Conservation (phyloP, 1,140 invertebrate species). For the Leptestheria dahalacensis region DNA sequence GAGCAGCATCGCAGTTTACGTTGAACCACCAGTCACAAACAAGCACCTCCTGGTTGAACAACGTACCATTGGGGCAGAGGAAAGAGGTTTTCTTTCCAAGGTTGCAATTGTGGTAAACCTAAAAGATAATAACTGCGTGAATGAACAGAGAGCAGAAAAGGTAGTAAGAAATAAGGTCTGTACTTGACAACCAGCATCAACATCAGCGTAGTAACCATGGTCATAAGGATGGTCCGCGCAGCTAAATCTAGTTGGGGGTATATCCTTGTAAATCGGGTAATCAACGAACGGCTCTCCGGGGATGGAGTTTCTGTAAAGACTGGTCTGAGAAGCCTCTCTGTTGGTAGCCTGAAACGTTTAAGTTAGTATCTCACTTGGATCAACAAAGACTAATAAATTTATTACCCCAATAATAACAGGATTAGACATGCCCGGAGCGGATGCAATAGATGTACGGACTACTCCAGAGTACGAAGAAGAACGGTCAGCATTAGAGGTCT, state of each 20-base stretch:
- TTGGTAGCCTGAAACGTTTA: no score
- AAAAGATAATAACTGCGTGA: background rate
- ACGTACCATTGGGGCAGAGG: constrained; percentile 72
- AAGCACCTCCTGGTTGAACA: constrained; percentile 74
- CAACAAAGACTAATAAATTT: no score
- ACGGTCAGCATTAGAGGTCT: no score
- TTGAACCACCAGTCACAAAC: constrained; percentile 90
- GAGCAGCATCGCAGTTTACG: constrained; percentile 43
- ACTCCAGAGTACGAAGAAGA: no score
- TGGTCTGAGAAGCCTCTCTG: no score
- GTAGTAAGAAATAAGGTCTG: constrained; percentile 14
- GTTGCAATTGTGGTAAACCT: constrained; percentile 4
- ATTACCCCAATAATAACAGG: no score
- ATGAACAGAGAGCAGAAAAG: background rate
- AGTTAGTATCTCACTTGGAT: background rate
- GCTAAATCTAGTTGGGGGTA: constrained; percentile 47
- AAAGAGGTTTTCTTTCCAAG: constrained; percentile 35
- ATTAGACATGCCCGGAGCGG: no score
- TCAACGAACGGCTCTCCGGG: constrained; percentile 52
- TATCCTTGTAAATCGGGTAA: constrained; percentile 44
- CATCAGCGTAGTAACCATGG: constrained; percentile 64
- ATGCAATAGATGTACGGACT: no score
- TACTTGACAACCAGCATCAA: constrained; percentile 71
- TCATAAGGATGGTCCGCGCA: constrained; percentile 34
- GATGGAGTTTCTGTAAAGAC: constrained; percentile 22